A percentile compares a stretch with the other conserved stretches of the same genome.
These are phyloP conservation scores for Gadopsis marmoratus DNA, from an alignment of 2,797 vertebrate species.

Conservation along the genomic window DNA sequence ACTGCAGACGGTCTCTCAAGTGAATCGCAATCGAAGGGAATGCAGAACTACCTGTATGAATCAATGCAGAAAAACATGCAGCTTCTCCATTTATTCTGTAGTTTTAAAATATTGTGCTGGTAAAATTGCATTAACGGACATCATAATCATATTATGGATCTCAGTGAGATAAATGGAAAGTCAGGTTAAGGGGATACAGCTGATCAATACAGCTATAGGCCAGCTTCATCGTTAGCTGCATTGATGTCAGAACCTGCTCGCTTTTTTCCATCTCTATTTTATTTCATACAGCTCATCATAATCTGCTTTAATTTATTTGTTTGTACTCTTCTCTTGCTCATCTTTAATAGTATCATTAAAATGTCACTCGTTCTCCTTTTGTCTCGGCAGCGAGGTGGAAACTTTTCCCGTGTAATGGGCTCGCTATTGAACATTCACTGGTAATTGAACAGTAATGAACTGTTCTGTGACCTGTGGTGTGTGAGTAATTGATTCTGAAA, in stretches of 20 bases:
- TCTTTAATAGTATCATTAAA: conserved; percentile 73
- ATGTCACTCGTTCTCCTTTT: conserved; percentile 61
- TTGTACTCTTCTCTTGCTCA: conserved; percentile 56
- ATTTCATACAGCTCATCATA: conserved; percentile 32
- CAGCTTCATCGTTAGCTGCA: conserved; percentile 40
- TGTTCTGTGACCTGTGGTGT: conserved; percentile 80
- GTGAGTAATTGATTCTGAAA: conserved; percentile 81
- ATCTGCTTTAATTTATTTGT: conserved; percentile 62
- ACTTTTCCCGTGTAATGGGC: conserved; percentile 71
- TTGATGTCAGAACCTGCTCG: conserved; percentile 24
- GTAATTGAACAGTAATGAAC: conserved; percentile 83
- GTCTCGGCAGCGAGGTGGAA: conserved; percentile 65
- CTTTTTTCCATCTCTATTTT: neutral
- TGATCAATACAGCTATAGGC: conserved; percentile 61
- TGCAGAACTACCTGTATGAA: conserved; percentile 42
- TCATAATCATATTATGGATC: conserved; percentile 52
- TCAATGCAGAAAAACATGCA: conserved; percentile 30
- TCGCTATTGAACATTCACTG: conserved; percentile 74
- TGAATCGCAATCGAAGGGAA: conserved; percentile 42
- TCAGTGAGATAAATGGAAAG: conserved; percentile 52
- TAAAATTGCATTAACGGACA: conserved; percentile 34
- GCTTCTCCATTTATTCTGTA: conserved; percentile 23
- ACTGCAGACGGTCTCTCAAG: conserved; percentile 54
- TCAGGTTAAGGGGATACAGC: conserved; percentile 40
- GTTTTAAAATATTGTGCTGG: conserved; percentile 29